Evolutionary conservation across 2,888 invertebrate genomes (phyloP), one percentile per base, ranked within the genome.

Genomic region (Drosophila cognata): DNA sequence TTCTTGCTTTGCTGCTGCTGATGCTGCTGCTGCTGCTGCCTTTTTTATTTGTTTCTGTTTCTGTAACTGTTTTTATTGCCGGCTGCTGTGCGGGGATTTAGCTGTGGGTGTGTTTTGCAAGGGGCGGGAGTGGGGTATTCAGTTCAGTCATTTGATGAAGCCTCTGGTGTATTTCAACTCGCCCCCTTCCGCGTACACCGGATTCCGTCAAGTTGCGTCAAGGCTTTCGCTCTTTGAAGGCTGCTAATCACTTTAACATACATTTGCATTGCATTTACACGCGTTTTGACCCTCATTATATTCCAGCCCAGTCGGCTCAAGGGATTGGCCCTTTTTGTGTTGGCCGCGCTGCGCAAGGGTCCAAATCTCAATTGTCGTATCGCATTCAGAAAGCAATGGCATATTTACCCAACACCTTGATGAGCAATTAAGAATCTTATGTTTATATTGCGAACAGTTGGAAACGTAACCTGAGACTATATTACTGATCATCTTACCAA

Each of bases 231-330:
- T 60, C 88, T 87, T 90, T 87, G 82, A 91, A 88, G 89, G 84
- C 82, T 82, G 87, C 86, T 90, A 91, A 91, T 91, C 90, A 81
- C 82, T 90, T 89, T 91, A 91, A 88, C 91, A 91, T 91, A 91
- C 82, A 91, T 90, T 91, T 91, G 91, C 91, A 91, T 91, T 87
- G 84, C 82, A 90, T 90, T 91, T 91, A 90, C 82, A 81, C 90
- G 85, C 88, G 74, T 77, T 88, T 88, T 91, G 91, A 91, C 89
- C 86, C 90, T 91, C 86, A 89, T 89, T 90, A 91, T 68, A 70
- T 69, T 68, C 69, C 55, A 31, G 41, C 41, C 61, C 50, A 48
- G 53, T 53, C 50, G 60, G 66, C 80, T 79, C 85, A 43, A 82
- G 86, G 86, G 82, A 75, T 67, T 84, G 55, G 68, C 56, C 62